A percentile compares a stretch with the other conserved stretches of the same genome.
These are phyloP conservation scores for Hydrolagus affinis DNA, from an alignment of 2,113 vertebrate genomes.

Conservation along the genomic window DNA sequence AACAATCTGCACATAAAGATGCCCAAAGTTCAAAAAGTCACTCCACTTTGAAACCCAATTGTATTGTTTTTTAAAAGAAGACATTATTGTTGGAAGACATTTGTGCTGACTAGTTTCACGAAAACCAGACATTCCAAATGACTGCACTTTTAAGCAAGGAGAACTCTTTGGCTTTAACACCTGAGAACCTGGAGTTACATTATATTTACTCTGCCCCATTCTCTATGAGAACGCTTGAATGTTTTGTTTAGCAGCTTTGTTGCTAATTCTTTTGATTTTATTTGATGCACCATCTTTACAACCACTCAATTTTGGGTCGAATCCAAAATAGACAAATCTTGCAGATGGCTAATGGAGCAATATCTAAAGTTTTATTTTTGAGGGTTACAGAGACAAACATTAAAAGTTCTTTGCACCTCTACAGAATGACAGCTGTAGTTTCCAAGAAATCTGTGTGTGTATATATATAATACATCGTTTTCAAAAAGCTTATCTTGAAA, in stretches of 20 bases:
- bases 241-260: constrained; percentile 17
- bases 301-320: not conserved
- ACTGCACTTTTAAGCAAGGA: not conserved
- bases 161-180: not conserved
- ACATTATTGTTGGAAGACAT: not conserved
- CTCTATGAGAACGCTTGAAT: not conserved
- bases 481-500: no score
- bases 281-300: constrained; percentile 4
- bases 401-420: not conserved
- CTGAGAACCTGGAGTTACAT: not conserved
- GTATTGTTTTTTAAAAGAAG: constrained; percentile 6
- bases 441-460: not conserved
- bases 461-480: no score
- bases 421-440: not conserved
- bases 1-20: not conserved
- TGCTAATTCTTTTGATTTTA: constrained; percentile 24
- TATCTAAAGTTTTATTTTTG: not conserved
- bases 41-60: not conserved
- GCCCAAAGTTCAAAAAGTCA: not conserved
- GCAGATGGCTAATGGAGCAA: not conserved
- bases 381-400: not conserved
- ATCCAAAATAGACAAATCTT: constrained; percentile 19
- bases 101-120: not conserved
- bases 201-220: not conserved
- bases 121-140: constrained; percentile 1